Conservation (phyloP, 2,797 vertebrate genomes). For the Mus minutoides region DNA sequence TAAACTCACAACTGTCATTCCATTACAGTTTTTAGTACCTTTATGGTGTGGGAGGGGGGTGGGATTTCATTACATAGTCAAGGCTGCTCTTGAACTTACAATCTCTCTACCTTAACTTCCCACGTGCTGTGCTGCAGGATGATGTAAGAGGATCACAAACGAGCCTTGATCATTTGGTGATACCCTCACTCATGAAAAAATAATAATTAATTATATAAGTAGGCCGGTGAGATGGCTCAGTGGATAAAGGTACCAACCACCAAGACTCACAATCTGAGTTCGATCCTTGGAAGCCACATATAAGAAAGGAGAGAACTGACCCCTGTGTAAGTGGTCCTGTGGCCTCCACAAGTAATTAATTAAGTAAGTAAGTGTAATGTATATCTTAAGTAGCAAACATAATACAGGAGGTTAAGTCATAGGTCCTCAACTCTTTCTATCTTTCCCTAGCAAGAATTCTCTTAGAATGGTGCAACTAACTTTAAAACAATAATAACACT, state of each 20-base stretch:
- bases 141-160: not conserved
- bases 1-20: not conserved
- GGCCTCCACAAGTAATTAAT: too few species aligned
- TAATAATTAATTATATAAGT: not conserved
- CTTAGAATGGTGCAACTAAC: conserved; percentile 1
- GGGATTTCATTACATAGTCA: not conserved
- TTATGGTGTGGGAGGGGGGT: too few species aligned
- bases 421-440: not conserved
- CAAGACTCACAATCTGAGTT: not conserved
- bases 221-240: not conserved
- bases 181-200: not conserved
- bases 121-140: not conserved
- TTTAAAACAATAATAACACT: not conserved
- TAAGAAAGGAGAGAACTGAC: not conserved
- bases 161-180: not conserved
- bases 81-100: not conserved
- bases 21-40: not conserved
- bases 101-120: not conserved
- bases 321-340: not conserved
- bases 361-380: not conserved
- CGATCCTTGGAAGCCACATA: not conserved
- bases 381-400: not conserved
- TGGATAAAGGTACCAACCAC: not conserved
- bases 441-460: conserved; percentile 22
- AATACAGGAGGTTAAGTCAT: not conserved